phyloP scores from a whole-genome alignment of 2,113 vertebrate species.

The Pterocles burchelli region DNA sequence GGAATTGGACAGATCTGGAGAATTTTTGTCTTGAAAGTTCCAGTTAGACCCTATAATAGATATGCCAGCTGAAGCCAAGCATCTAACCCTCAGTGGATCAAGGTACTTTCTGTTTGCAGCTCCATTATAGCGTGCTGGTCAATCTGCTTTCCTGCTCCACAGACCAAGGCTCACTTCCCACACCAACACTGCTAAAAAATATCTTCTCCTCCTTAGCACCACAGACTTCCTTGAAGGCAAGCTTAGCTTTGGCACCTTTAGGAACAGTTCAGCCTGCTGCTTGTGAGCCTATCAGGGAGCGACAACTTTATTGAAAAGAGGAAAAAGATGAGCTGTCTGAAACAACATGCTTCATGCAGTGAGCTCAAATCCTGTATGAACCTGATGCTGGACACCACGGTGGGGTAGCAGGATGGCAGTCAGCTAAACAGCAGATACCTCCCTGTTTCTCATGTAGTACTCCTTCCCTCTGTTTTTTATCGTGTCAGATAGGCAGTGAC shows the following conservation, averaged over 20 bases:
- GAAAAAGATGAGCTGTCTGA: not conserved
- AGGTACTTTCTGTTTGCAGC: not conserved
- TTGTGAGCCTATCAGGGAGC: not conserved
- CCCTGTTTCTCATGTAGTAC: not conserved
- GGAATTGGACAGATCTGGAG: not conserved
- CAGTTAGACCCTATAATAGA: not conserved
- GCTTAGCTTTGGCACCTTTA: not conserved
- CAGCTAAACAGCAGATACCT: not conserved
- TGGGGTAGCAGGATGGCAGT: not conserved
- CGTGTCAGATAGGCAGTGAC: accelerated
- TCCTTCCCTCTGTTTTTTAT: not conserved
- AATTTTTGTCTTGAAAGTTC: not conserved
- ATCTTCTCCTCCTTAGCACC: not conserved
- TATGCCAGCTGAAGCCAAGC: not conserved
- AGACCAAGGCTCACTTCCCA: not conserved
- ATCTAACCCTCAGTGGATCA: not conserved
- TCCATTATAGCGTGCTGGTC: not conserved
- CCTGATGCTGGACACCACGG: accelerated
- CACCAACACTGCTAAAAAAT: not conserved
- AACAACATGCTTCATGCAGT: not conserved
- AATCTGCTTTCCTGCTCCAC: not conserved
- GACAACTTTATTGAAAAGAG: not conserved
- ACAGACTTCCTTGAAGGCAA: not conserved
- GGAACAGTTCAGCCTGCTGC: not conserved
- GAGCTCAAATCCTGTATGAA: not conserved